Evolutionary conservation across 2,888 invertebrate genomes (phyloP).

Genomic region (Thymelicus lineola): DNA sequence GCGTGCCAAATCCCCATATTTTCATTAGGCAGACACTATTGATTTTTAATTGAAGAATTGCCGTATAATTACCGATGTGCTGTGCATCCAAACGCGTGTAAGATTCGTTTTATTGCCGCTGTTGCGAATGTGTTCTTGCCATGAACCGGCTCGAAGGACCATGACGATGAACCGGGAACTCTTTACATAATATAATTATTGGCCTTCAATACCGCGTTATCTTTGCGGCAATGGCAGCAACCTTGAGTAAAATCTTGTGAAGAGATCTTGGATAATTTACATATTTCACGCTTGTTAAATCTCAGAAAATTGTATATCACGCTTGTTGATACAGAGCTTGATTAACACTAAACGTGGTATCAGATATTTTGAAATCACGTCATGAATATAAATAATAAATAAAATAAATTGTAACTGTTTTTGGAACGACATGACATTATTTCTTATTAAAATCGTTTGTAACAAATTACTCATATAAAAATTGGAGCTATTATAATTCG

Average conservation of each 20-base stretch:
- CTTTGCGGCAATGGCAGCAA: not conserved
- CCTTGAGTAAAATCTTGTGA: conserved; percentile 15
- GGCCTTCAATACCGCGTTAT: conserved; percentile 5
- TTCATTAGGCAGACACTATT: conserved; percentile 62
- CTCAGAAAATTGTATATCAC: conserved; percentile 10
- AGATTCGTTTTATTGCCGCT: conserved; percentile 53
- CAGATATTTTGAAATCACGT: too few relatives aligned
- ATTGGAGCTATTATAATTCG: too few relatives aligned
- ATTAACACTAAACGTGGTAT: not conserved
- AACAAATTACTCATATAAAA: too few relatives aligned
- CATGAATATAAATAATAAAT: too few relatives aligned
- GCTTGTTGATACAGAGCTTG: conserved; percentile 12
- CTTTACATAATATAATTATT: not conserved
- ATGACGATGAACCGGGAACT: not conserved
- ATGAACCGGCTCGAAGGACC: conserved; percentile 47
- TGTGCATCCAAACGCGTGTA: conserved; percentile 53
- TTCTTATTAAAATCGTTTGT: too few relatives aligned
- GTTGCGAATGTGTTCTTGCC: conserved; percentile 50
- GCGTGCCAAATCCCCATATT: conserved; percentile 72
- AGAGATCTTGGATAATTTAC: conserved; percentile 35
- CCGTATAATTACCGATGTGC: conserved; percentile 57
- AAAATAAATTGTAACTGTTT: too few relatives aligned
- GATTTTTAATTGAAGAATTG: conserved; percentile 65
- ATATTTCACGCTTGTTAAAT: conserved; percentile 41
- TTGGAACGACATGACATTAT: too few relatives aligned